Evolutionary conservation across 2,888 invertebrate species (phyloP).

Genomic region (Molanna angustata): DNA sequence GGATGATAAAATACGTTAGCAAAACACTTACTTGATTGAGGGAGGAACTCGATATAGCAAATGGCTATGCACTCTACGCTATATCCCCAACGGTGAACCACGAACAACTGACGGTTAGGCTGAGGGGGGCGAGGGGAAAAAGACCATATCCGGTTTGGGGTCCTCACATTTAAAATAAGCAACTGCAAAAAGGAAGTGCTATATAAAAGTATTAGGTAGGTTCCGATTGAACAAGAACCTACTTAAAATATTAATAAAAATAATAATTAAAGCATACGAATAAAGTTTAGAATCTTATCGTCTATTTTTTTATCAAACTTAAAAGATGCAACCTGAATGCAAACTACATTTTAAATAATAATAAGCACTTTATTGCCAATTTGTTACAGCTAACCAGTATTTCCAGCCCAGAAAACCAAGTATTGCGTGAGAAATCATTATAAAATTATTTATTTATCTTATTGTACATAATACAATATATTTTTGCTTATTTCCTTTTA

Average conservation of each 20-base stretch:
- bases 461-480: too few relatives aligned
- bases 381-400: too few relatives aligned
- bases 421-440: too few relatives aligned
- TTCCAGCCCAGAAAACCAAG: too few relatives aligned
- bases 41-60: slow-evolving; percentile 56
- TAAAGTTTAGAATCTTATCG: too few relatives aligned
- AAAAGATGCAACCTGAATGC: too few relatives aligned
- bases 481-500: too few relatives aligned
- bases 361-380: too few relatives aligned
- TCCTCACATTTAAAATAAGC: slow-evolving; percentile 48
- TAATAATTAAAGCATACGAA: too few relatives aligned
- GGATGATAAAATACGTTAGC: slow-evolving; percentile 12
- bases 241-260: neutral
- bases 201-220: neutral
- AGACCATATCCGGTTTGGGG: slow-evolving; percentile 55
- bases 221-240: neutral
- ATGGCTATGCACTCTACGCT: slow-evolving; percentile 54
- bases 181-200: slow-evolving; percentile 15
- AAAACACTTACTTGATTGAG: slow-evolving; percentile 56
- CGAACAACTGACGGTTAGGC: slow-evolving; percentile 44
- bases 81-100: slow-evolving; percentile 56
- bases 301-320: neutral
- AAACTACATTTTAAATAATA: too few relatives aligned
- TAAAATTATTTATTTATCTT: too few relatives aligned
- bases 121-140: slow-evolving; percentile 55